Evolutionary conservation across 2,797 vertebrate species (phyloP), one percentile per base, ranked within the genome.

Genomic region (Peromyscus attwateri): DNA sequence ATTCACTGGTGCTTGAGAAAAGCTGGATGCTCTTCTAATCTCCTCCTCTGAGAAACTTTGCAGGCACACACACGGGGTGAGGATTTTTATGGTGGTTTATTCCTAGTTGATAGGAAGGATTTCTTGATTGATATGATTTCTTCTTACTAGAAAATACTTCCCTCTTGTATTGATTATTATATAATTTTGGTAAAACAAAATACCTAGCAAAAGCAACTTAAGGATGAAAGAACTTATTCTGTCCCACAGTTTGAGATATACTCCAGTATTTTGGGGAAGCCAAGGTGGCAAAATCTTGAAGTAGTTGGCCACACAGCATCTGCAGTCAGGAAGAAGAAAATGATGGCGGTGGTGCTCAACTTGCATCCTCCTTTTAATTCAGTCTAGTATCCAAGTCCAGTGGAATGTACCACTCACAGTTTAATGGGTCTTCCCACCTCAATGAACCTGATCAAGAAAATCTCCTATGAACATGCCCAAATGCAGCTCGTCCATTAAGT

Each of bases 1-100:
- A 91, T 23, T 60, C 2, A 95, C 31, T 82, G 31, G 43, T 52
- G 21, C 49, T 57, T 79, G 11, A 21, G n/a, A 92, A 81, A 19
- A 92, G 16, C 49, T 89, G 9, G 29, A 37, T 87, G 1, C 9
- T 66, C 12, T 52, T 89, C 34, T 75, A 80, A 91, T 46, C 6
- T 10, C 11, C 10, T 93, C 96, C 93, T 37, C 49, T 87, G 37
- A 89, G 10, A 91, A 89, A 91, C 10, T 70, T 92, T 49, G 88
- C 37, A 84, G n/a, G 83, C 76, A 80, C 83, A 81, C 2, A n/a
- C 27, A 52, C 19, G 7, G 70, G 43, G 57, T 66, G 49, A 85
- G 37, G 62, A 68, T 29, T 82, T 96, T 55, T 93, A 29, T 93
- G 40, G 16, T 82, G 89, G 71, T 66, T 75, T 71, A 75, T 75